Evolutionary conservation across 2,797 vertebrate species (phyloP).

Genomic region (Gorsachius magnificus): DNA sequence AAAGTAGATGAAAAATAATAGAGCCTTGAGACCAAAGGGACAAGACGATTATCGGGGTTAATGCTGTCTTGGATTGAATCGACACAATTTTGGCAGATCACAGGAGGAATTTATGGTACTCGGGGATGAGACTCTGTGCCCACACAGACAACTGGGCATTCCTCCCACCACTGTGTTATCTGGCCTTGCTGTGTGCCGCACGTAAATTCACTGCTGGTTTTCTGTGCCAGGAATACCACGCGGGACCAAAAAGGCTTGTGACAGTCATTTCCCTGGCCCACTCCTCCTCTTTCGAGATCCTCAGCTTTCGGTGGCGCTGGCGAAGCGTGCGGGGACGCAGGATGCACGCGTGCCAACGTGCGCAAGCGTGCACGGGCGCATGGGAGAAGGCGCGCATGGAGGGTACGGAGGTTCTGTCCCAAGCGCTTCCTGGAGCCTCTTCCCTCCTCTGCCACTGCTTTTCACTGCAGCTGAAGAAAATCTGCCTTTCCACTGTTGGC

Average conservation of each 20-base stretch:
- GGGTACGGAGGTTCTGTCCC: not conserved
- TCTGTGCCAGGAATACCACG: not conserved
- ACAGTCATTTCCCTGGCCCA: not conserved
- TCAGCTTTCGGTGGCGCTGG: not conserved
- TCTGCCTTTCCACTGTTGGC: not conserved
- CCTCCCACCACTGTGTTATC: not conserved
- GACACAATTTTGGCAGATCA: not conserved
- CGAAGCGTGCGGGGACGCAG: rapidly evolving
- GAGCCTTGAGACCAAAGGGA: not conserved
- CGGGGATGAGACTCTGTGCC: not conserved
- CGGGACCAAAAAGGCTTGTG: not conserved
- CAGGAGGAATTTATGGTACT: conserved; percentile 42
- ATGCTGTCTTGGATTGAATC: not conserved
- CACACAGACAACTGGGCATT: conserved; percentile 24
- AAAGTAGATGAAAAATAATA: not conserved
- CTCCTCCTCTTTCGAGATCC: not conserved
- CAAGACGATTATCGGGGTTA: not conserved
- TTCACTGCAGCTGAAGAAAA: not conserved
- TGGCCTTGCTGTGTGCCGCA: not conserved
- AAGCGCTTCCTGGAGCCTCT: not conserved
- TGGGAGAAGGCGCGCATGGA: rapidly evolving
- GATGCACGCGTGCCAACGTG: rapidly evolving
- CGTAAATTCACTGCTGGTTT: not conserved
- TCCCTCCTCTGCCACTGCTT: not conserved
- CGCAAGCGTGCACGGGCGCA: rapidly evolving